Evolutionary conservation across 2,113 vertebrate genomes (phyloP), one percentile per base, ranked within the genome.

Genomic region (Gracilinanus agilis): DNA sequence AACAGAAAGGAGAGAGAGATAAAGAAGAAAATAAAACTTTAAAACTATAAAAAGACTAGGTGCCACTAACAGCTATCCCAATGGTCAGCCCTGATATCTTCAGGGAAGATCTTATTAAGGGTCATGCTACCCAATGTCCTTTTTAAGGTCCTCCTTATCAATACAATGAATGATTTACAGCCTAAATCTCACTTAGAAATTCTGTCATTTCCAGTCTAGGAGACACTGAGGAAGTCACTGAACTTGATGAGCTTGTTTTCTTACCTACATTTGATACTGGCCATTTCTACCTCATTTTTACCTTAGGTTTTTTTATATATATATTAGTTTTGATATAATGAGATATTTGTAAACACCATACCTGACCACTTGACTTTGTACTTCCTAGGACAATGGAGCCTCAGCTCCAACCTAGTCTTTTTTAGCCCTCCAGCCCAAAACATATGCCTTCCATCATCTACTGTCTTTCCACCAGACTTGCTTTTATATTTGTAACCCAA

Each of bases 321-420:
- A 58, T 13, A 58, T 58, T n/a, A n/a, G n/a, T n/a, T n/a, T n/a
- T n/a, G n/a, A 16, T 54, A 11, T 58, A 27, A 27, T 3, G 13
- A 2, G 56, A 10, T 58, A 58, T 58, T 58, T 58, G 25, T 58
- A 58, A 58, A 58, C 27, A 25, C 5, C 56, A 58, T 27, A 9
- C 25, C 56, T 58, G 56, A 25, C 56, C 25, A 58, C 9, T 58
- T 11, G 25, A 58, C 9, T 58, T 56, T 56, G 24, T 56, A 56
- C 24, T 56, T 56, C 24, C 55, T 56, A 56, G 55, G 55, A 56
- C 55, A 56, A 56, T 34, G 19, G n/a, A 95, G 93, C 44, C 91
- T 93, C 24, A 58, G 90, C 53, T 92, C 94, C 53, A 92, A 53
- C 25, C 75, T 94, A 61, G 24, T 92, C 56, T 58, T 58, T 58